A percentile compares a stretch with the other conserved stretches of the same genome.
These are phyloP conservation scores for Laupala kohalensis DNA, from an alignment of 1,140 invertebrate genomes.

Conservation along the genomic window DNA sequence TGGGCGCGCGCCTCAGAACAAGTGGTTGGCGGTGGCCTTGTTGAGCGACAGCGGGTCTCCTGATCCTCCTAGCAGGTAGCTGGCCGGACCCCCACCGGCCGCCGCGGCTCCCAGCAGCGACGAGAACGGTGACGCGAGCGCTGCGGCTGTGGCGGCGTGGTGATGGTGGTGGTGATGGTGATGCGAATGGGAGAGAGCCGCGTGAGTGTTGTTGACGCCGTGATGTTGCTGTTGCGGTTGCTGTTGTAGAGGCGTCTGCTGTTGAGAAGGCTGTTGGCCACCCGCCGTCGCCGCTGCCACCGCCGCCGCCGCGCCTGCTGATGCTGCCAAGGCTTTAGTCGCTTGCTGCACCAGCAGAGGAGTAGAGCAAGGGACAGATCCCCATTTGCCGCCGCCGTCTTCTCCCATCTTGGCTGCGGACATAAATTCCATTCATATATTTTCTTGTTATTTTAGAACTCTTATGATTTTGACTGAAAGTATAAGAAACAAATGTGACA, in stretches of 20 bases:
- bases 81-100: slow-evolving; percentile 23
- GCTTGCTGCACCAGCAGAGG: slow-evolving; percentile 27
- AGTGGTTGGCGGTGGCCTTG: slow-evolving; percentile 14
- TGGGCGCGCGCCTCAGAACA: slow-evolving; percentile 10
- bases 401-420: slow-evolving; percentile 7
- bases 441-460: too few species aligned
- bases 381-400: slow-evolving; percentile 21
- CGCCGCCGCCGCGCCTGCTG: slow-evolving; percentile 16
- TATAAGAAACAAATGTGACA: too few species aligned
- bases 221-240: slow-evolving; percentile 4
- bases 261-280: slow-evolving; percentile 25
- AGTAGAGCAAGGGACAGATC: slow-evolving; percentile 26
- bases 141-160: slow-evolving; percentile 25
- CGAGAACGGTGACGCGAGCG: slow-evolving; percentile 29
- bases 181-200: slow-evolving; percentile 19
- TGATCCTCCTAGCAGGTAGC: slow-evolving; percentile 12
- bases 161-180: slow-evolving; percentile 26
- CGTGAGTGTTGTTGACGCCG: slow-evolving; percentile 8
- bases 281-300: slow-evolving; percentile 13
- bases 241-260: slow-evolving; percentile 17
- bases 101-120: slow-evolving; percentile 28
- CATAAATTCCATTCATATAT: too few species aligned
- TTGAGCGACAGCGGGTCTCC: slow-evolving; percentile 12
- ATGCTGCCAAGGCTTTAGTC: slow-evolving; percentile 24
- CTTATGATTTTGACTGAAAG: too few species aligned